Percentiles rank a stretch among this genome's conserved stretches.
Conservation (phyloP, 35 echinoderm and acorn worm species). For the Patiria miniata region DNA sequence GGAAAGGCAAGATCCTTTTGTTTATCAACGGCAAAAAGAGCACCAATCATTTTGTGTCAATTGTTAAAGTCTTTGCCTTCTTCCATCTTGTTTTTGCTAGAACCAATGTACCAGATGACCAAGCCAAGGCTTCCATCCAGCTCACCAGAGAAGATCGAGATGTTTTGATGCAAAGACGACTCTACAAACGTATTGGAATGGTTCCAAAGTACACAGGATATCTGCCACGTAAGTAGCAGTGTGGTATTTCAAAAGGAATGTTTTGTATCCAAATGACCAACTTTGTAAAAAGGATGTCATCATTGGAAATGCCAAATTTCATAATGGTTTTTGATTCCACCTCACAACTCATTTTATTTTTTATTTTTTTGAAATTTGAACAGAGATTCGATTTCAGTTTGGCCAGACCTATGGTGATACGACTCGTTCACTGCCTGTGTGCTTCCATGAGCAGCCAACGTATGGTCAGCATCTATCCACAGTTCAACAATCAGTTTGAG, state of each 20-base stretch:
- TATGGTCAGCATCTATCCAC: conserved; percentile 80
- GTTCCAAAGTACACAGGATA: conserved; percentile 99
- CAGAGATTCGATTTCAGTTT: conserved; percentile 97
- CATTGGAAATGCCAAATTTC: too few relatives aligned
- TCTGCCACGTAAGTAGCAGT: conserved; percentile 82
- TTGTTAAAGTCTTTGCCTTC: too few relatives aligned
- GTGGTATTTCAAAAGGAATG: background rate
- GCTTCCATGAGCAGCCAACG: conserved; percentile 74
- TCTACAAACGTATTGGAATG: conserved; percentile 98
- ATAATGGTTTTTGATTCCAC: too few relatives aligned
- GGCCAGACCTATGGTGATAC: conserved; percentile 94
- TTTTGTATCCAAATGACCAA: too few relatives aligned
- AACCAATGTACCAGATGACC: conserved; percentile 48
- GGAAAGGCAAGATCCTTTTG: too few relatives aligned
- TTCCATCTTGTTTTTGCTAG: conserved; percentile 33
- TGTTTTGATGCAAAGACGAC: conserved; percentile 71
- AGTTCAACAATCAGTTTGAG: conserved; percentile 59
- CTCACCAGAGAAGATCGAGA: conserved; percentile 80
- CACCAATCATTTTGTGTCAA: too few relatives aligned
- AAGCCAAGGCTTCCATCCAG: conserved; percentile 88
- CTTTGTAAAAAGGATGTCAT: too few relatives aligned
- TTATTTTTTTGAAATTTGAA: conserved; percentile 5
- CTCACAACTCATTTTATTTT: too few relatives aligned
- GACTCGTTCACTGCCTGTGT: conserved; percentile 87
- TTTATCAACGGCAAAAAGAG: too few relatives aligned